These are phyloP conservation scores for Drosophila neocordata DNA, from an alignment of 1,140 invertebrate species.

Conservation along the genomic window DNA sequence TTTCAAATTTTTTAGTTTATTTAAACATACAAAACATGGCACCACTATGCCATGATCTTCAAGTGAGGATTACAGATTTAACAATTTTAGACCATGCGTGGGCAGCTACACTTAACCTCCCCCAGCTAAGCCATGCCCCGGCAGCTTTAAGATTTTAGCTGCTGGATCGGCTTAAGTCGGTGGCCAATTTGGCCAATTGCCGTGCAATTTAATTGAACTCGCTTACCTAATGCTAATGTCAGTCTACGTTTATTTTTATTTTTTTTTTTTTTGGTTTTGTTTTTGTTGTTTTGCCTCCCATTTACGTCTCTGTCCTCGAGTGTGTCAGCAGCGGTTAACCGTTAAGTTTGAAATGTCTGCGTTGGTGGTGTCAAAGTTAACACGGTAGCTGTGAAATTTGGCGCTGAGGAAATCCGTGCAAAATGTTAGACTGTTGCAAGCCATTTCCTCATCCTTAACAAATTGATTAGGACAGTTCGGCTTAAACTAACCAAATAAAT, in stretches of 20 bases:
- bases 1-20: too few species aligned
- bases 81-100: slow-evolving; percentile 61
- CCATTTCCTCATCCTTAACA: slow-evolving; percentile 79
- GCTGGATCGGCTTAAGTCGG: slow-evolving; percentile 35
- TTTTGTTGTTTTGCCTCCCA: slow-evolving; percentile 1
- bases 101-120: slow-evolving; percentile 56
- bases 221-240: slow-evolving; percentile 77
- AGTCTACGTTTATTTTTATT: too few species aligned
- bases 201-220: slow-evolving; percentile 63
- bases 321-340: not conserved
- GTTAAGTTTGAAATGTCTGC: slow-evolving; percentile 26
- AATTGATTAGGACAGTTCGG: slow-evolving; percentile 78
- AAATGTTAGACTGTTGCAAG: slow-evolving; percentile 48
- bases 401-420: slow-evolving; percentile 74
- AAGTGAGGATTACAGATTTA: slow-evolving; percentile 21
- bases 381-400: slow-evolving; percentile 78
- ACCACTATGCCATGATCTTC: slow-evolving; percentile 34
- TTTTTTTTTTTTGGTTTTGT: slow-evolving; percentile 27
- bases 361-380: slow-evolving; percentile 78
- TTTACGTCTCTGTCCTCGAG: slow-evolving; percentile 2
- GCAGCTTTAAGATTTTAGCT: slow-evolving; percentile 32
- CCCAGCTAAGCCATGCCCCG: slow-evolving; percentile 18
- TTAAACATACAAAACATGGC: too few species aligned
- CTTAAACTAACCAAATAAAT: slow-evolving; percentile 71
- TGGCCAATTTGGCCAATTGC: slow-evolving; percentile 70